Evolutionary conservation across 2,888 invertebrate genomes (phyloP).

Genomic region (Carabus problematicus): DNA sequence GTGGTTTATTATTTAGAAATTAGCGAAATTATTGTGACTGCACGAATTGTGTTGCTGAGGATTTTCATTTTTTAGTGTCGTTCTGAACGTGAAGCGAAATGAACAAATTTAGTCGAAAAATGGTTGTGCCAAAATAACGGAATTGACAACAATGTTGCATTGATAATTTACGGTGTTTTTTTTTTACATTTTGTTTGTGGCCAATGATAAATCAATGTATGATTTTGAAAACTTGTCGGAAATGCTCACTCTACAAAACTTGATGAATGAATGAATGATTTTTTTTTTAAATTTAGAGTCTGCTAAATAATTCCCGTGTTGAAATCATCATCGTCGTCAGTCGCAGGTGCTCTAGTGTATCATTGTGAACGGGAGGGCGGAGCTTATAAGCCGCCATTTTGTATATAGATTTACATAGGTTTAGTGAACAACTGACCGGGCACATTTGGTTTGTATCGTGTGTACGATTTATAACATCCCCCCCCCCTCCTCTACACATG

Average conservation of each 20-base stretch:
- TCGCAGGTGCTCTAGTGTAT: slow-evolving; percentile 24
- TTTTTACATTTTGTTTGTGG: neutral
- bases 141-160: slow-evolving; percentile 1
- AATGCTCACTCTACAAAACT: slow-evolving; percentile 9
- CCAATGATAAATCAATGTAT: neutral
- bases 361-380: slow-evolving; percentile 18
- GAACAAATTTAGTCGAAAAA: slow-evolving; percentile 38
- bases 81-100: neutral
- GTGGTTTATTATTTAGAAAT: slow-evolving; percentile 6
- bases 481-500: too few relatives aligned
- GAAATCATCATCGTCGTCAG: too few relatives aligned
- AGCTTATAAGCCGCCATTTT: slow-evolving; percentile 27
- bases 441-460: too few relatives aligned
- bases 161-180: neutral
- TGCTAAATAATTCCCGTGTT: slow-evolving; percentile 17
- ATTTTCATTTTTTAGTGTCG: neutral
- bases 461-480: too few relatives aligned
- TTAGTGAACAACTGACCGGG: slow-evolving; percentile 1
- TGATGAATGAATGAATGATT: neutral
- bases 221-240: neutral
- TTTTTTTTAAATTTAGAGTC: neutral
- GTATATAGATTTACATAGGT: slow-evolving; percentile 31
- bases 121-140: slow-evolving; percentile 39
- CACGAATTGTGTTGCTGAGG: slow-evolving; percentile 2
- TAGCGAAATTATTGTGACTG: neutral